Evolutionary conservation across 1,140 invertebrate genomes (phyloP).

Genomic region (Calosoma granatense): DNA sequence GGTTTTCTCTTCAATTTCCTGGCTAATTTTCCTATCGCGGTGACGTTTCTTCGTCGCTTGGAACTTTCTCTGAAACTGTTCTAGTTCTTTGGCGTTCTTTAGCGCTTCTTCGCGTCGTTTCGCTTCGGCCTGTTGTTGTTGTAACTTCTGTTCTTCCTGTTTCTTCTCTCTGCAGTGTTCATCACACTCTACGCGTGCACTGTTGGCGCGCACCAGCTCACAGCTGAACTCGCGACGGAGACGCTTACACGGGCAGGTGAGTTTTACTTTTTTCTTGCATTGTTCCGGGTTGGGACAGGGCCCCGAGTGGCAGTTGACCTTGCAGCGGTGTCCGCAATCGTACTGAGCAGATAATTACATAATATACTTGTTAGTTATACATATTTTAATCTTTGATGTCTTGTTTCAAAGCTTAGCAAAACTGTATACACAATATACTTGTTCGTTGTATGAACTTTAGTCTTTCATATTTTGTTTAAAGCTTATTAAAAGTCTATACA

Average conservation of each 20-base stretch:
- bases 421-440: neutral
- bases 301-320: constrained; percentile 64
- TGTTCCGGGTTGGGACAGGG: constrained; percentile 51
- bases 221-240: constrained; percentile 70
- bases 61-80: constrained; percentile 63
- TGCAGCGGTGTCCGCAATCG: constrained; percentile 66
- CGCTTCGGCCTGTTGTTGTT: constrained; percentile 41
- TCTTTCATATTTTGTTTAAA: too few relatives aligned
- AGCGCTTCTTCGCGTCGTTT: constrained; percentile 48
- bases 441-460: neutral
- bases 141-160: constrained; percentile 38
- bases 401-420: neutral
- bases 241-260: constrained; percentile 68
- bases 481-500: too few relatives aligned
- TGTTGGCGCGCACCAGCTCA: constrained; percentile 42
- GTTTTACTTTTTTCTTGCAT: constrained; percentile 71
- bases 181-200: constrained; percentile 49
- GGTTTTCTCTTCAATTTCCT: constrained; percentile 31
- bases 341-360: constrained; percentile 37
- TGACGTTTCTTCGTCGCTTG: constrained; percentile 42
- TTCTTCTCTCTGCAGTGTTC: constrained; percentile 47
- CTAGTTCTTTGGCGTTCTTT: constrained; percentile 55
- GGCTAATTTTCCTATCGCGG: constrained; percentile 33
- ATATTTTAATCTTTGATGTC: too few relatives aligned
- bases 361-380: neutral